A percentile compares a stretch with the other conserved stretches of the same genome.
Evolutionary conservation across 2,797 vertebrate species (phyloP).

Genomic region (Taeniopygia guttata): DNA sequence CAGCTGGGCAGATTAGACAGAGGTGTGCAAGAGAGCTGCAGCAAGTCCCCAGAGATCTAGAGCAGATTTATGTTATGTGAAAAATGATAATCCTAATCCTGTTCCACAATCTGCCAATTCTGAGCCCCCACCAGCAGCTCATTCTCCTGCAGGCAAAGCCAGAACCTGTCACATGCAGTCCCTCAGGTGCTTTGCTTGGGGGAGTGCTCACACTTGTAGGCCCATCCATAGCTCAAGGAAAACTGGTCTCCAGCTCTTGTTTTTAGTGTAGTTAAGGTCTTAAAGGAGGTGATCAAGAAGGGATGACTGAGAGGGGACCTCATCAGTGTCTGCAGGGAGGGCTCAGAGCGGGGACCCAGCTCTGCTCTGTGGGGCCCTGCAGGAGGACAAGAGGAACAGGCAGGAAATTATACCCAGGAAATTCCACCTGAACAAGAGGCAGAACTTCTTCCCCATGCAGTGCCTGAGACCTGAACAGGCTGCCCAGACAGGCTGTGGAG

Average conservation of each 20-base stretch:
- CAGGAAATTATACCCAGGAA: neutral
- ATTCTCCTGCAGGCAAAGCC: neutral
- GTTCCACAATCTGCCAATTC: neutral
- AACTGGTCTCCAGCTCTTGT: neutral
- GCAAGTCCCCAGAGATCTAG: neutral
- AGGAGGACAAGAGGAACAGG: neutral
- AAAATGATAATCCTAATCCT: neutral
- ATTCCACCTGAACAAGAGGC: neutral
- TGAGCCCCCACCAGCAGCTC: rapidly evolving
- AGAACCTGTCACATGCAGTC: rapidly evolving
- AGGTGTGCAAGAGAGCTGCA: neutral
- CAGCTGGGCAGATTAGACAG: neutral
- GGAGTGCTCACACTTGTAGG: neutral
- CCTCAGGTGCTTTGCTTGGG: neutral
- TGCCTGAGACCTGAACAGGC: neutral
- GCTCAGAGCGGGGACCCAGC: neutral
- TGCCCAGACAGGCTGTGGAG: neutral
- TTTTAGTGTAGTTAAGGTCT: neutral
- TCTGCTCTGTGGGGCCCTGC: neutral
- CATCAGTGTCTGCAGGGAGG: neutral
- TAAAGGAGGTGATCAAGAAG: neutral
- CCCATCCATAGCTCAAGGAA: neutral
- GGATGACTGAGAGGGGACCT: neutral
- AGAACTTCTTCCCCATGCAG: neutral
- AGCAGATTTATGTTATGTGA: neutral